phyloP scores from a whole-genome alignment of 2,888 invertebrate species.

The Nomada flava region DNA sequence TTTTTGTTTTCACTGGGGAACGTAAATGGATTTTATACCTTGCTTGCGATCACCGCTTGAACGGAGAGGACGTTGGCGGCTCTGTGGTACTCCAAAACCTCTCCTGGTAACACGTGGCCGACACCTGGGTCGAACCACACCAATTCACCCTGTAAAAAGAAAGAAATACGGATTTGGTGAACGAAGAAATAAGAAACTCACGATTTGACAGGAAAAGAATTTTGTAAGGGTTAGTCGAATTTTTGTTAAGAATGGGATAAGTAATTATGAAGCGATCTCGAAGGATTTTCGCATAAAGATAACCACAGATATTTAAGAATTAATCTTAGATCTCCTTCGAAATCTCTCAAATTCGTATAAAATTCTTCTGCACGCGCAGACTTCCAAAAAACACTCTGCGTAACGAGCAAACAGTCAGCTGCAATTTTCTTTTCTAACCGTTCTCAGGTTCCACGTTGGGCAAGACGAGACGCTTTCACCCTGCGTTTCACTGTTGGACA shows the following conservation, averaged over 20 bases:
- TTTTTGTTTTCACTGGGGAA: neutral
- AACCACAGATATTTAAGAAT: no score
- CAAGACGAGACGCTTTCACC: constrained; percentile 50
- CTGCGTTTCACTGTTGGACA: constrained; percentile 43
- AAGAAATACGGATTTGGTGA: constrained; percentile 13
- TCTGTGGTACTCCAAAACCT: constrained; percentile 95
- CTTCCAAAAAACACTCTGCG: no score
- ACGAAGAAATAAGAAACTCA: no score
- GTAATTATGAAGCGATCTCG: no score
- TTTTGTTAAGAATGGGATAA: no score
- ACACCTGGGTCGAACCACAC: constrained; percentile 98
- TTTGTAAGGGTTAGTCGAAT: no score
- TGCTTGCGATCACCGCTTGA: constrained; percentile 94
- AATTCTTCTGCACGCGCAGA: no score
- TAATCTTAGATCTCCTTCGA: no score
- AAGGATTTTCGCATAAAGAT: no score
- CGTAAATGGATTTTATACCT: constrained; percentile 86
- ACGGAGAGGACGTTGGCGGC: constrained; percentile 96
- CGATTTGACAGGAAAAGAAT: no score
- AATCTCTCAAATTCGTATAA: no score
- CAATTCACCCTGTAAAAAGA: constrained; percentile 88
- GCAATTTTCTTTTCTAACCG: constrained; percentile 67
- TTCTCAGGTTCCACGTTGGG: constrained; percentile 69
- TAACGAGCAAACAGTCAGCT: no score
- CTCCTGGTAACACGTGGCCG: constrained; percentile 95